Base-by-base conservation (phyloP, 2,113 vertebrate species). In the Pristiophorus japonicus region DNA sequence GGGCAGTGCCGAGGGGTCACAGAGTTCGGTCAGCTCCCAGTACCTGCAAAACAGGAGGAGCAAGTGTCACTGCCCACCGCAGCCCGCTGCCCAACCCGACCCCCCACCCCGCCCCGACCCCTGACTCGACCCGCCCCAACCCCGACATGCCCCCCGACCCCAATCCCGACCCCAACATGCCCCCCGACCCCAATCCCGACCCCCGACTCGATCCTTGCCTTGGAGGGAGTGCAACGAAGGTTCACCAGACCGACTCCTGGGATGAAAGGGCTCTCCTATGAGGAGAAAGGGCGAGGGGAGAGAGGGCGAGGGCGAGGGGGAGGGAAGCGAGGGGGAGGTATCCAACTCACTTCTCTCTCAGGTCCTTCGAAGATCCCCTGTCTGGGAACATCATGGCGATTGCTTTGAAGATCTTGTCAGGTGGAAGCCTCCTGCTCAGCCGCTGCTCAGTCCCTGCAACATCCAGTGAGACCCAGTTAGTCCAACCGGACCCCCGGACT, bases 311-410 rank as follows among this genome's bases (percentile, higher is more conserved):
- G n/a, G n/a, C n/a, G n/a, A n/a, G n/a, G n/a, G n/a, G n/a, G n/a
- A n/a, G n/a, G n/a, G n/a, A n/a, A n/a, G n/a, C n/a, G n/a, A n/a
- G n/a, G n/a, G 20, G 47, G 45, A 11, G 38, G 3, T 1, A 18
- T 47, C 24, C 24, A 18, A 96, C 98, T 96, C 98, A 99, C 99
- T 99, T 99, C 97, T 99, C 98, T 96, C 99, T 99, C 97, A 99
- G 98, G 96, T 99, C 99, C 84, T 99, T 98, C 0, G 97, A 98
- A 95, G 99, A 98, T 95, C 99, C 99, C 47, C 99, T 99, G 96
- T 99, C 99, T 3, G 99, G 99, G 95, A 99, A 99, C 98, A 99
- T 99, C 0, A 99, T 99, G 70, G 99, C 99, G 94, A 99, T 99
- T 70, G 99, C 99, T 78, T 98, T 98, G 97, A 99, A 99, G 97